Conservation (phyloP, 1,140 invertebrate genomes). For the Nautilus pompilius region DNA sequence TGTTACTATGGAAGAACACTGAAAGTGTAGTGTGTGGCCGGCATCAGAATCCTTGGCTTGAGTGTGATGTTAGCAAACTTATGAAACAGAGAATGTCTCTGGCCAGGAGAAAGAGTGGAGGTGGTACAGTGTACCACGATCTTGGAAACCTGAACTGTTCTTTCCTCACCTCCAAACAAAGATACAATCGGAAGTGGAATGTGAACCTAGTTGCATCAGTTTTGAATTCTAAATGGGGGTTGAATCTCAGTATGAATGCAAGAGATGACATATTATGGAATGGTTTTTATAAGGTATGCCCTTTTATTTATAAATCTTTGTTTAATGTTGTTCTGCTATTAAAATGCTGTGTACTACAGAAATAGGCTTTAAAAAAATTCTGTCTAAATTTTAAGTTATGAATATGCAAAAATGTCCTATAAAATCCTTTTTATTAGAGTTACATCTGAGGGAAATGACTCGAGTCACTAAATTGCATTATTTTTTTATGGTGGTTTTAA, state of each 20-base stretch:
- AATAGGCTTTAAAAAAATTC: no score
- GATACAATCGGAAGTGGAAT: conserved; percentile 81
- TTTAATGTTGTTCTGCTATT: no score
- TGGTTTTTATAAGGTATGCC: conserved; percentile 76
- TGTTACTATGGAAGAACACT: conserved; percentile 87
- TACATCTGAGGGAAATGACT: no score
- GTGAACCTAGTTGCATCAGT: conserved; percentile 78
- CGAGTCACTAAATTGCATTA: no score
- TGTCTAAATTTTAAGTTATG: no score
- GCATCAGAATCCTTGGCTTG: conserved; percentile 95
- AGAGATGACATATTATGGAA: conserved; percentile 81
- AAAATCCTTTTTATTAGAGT: no score
- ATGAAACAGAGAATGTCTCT: conserved; percentile 65
- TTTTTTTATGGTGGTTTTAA: no score
- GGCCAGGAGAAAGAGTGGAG: conserved; percentile 89
- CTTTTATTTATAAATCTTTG: no score
- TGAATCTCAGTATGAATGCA: conserved; percentile 71
- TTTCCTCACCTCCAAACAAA: conserved; percentile 76
- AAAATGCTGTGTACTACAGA: no score
- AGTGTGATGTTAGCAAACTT: conserved; percentile 68
- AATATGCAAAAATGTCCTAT: no score
- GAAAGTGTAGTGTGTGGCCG: conserved; percentile 93
- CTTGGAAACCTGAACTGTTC: conserved; percentile 87
- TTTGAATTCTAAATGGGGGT: conserved; percentile 72
- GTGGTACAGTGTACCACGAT: conserved; percentile 95